A percentile compares a stretch with the other conserved stretches of the same genome.
These are phyloP conservation scores for Excalfactoria chinensis DNA, from an alignment of 2,113 vertebrate species.

Conservation along the genomic window DNA sequence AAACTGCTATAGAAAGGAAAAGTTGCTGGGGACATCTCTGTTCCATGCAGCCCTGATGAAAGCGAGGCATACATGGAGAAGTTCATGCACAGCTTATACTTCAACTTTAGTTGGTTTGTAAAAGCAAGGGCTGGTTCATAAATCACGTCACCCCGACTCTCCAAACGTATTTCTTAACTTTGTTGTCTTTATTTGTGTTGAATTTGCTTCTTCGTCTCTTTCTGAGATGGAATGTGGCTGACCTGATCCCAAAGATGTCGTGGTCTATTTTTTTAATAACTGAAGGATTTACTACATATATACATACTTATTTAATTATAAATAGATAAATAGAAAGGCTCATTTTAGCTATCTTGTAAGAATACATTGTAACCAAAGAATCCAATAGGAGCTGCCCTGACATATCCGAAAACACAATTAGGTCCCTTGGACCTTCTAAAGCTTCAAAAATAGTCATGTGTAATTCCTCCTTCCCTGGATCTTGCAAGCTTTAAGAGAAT, in stretches of 20 bases:
- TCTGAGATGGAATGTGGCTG: background rate
- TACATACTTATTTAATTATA: constrained; percentile 1
- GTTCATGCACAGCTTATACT: background rate
- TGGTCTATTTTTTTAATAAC: constrained; percentile 45
- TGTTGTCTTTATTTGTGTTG: background rate
- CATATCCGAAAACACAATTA: constrained; percentile 55
- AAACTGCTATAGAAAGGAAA: background rate
- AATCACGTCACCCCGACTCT: background rate
- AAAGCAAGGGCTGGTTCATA: background rate
- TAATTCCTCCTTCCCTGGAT: constrained; percentile 65
- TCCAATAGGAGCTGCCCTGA: constrained; percentile 19
- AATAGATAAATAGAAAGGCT: background rate
- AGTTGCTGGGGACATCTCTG: background rate
- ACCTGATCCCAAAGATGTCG: constrained; percentile 13
- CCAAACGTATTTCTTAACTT: background rate
- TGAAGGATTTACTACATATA: background rate
- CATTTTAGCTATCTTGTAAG: constrained; percentile 5
- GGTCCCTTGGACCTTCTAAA: constrained; percentile 65
- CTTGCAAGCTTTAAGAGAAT: constrained; percentile 66
- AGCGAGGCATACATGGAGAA: rapidly evolving
- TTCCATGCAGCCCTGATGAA: background rate
- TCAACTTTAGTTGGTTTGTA: background rate
- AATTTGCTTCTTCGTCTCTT: background rate
- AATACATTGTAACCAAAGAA: constrained; percentile 30
- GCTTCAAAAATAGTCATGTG: constrained; percentile 64